Evolutionary conservation across 2,113 vertebrate genomes (phyloP).

Genomic region (Phylloscopus trochiloides): DNA sequence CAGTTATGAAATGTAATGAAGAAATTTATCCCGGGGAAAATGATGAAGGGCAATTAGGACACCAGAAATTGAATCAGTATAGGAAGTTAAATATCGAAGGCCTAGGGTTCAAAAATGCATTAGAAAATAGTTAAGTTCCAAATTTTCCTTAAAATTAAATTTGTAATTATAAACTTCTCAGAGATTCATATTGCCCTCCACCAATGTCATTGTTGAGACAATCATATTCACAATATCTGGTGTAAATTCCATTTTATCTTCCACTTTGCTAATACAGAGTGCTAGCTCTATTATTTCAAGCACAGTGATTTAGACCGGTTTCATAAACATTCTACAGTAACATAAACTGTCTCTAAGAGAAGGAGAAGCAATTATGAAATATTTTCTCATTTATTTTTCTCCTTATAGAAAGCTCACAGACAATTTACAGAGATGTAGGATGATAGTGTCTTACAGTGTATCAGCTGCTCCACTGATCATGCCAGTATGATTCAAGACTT

Average conservation of each 20-base stretch:
- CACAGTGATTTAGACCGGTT: neutral
- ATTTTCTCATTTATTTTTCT: neutral
- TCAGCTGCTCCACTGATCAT: neutral
- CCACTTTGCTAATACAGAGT: neutral
- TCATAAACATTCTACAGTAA: neutral
- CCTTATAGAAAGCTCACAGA: neutral
- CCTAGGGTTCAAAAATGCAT: neutral
- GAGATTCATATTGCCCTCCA: neutral
- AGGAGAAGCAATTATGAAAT: neutral
- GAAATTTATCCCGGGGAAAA: neutral
- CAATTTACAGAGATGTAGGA: neutral
- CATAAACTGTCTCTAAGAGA: neutral
- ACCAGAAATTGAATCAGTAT: neutral
- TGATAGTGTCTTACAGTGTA: neutral
- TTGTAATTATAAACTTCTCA: neutral
- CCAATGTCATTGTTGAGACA: neutral
- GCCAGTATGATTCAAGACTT: neutral
- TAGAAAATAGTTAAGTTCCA: neutral
- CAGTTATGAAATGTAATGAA: conserved; percentile 8
- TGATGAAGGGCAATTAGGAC: neutral
- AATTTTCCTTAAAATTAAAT: neutral
- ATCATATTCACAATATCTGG: neutral
- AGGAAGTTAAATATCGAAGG: neutral
- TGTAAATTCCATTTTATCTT: neutral
- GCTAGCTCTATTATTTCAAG: neutral